These are phyloP conservation scores for Numida meleagris DNA, from an alignment of 2,113 vertebrate genomes.

Conservation along the genomic window DNA sequence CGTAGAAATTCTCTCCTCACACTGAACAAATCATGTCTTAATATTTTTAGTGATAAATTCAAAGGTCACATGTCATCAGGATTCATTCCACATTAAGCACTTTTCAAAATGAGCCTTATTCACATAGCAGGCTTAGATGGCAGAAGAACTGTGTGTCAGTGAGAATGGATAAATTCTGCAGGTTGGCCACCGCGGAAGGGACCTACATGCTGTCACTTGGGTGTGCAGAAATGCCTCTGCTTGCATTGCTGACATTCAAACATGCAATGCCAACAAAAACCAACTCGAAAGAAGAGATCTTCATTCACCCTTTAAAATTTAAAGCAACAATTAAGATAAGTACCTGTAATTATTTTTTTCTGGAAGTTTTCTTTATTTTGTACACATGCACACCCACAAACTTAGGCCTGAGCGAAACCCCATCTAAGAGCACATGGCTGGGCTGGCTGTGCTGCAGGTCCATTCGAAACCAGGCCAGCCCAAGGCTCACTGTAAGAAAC, in stretches of 20 bases:
- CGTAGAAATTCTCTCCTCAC: neutral
- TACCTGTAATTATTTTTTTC: neutral
- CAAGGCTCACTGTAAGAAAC: neutral
- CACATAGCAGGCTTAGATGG: neutral
- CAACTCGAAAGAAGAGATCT: neutral
- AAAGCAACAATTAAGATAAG: neutral
- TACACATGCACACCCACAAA: accelerated
- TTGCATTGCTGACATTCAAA: neutral
- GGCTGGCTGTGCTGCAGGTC: neutral
- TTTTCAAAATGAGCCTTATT: neutral
- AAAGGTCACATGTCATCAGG: neutral
- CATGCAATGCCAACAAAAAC: neutral
- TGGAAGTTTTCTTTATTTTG: neutral
- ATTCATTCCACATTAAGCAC: neutral
- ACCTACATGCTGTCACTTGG: neutral
- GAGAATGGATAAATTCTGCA: neutral
- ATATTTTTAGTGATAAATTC: neutral
- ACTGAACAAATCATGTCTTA: neutral
- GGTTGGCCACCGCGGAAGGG: neutral
- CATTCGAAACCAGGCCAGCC: neutral
- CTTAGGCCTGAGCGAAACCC: neutral
- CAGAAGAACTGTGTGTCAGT: neutral
- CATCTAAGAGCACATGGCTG: accelerated
- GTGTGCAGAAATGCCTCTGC: neutral
- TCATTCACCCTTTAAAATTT: neutral